These are phyloP conservation scores for Nibea albiflora DNA, from an alignment of 2,113 vertebrate species.

Conservation along the genomic window DNA sequence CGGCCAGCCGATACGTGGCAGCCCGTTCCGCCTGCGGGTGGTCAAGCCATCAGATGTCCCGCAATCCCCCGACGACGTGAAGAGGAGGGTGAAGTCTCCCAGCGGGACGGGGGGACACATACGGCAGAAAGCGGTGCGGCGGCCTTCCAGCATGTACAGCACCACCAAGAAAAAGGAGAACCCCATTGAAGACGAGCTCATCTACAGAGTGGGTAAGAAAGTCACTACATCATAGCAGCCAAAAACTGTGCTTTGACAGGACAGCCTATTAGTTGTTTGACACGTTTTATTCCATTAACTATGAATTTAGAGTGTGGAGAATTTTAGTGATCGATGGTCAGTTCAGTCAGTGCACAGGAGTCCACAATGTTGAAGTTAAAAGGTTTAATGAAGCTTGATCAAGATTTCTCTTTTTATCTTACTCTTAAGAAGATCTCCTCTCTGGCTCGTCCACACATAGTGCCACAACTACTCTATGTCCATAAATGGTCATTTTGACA, in stretches of 20 bases:
- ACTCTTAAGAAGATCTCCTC: neutral
- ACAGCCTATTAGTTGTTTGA: neutral
- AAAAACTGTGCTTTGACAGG: neutral
- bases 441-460: too few species aligned
- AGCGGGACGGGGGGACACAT: slow-evolving; percentile 90
- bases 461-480: too few species aligned
- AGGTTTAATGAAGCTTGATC: too few species aligned
- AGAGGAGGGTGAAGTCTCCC: slow-evolving; percentile 94
- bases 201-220: slow-evolving; percentile 92
- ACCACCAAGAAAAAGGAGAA: slow-evolving; percentile 93
- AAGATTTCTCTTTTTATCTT: too few species aligned
- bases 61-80: slow-evolving; percentile 92
- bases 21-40: slow-evolving; percentile 91
- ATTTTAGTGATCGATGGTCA: too few species aligned
- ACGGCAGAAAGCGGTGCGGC: slow-evolving; percentile 93
- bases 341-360: too few species aligned
- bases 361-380: too few species aligned
- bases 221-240: neutral
- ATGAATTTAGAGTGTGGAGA: neutral
- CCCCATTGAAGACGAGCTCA: slow-evolving; percentile 87
- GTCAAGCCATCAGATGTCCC: slow-evolving; percentile 90
- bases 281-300: neutral
- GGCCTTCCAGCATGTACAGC: slow-evolving; percentile 98
- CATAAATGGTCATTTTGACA: too few species aligned
- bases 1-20: slow-evolving; percentile 90